phyloP scores from a whole-genome alignment of 2,113 vertebrate species.

The Cavia aperea region DNA sequence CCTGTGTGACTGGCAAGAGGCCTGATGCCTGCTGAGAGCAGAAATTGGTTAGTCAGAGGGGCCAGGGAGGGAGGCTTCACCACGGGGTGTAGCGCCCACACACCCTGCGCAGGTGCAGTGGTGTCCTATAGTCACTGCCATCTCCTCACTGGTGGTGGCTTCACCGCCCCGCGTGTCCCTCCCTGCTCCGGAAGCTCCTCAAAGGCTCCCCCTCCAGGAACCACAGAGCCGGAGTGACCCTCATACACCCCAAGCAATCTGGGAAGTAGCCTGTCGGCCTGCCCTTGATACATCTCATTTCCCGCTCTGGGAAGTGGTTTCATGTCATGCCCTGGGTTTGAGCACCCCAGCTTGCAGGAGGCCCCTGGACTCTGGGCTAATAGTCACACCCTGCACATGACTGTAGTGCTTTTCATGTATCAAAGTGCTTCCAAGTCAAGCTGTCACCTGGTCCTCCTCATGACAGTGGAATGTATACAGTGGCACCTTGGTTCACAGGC shows the following conservation, averaged over 20 bases:
- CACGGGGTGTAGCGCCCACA: rapidly evolving
- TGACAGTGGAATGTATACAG: not conserved
- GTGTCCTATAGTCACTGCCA: not conserved
- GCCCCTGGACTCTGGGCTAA: not conserved
- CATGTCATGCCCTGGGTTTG: not conserved
- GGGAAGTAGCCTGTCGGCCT: not conserved
- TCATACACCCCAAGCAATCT: not conserved
- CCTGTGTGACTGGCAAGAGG: conserved; percentile 50
- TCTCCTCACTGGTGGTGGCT: not conserved
- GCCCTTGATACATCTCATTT: not conserved
- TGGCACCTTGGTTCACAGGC: not conserved
- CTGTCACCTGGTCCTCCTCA: not conserved
- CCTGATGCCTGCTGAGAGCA: conserved; percentile 34
- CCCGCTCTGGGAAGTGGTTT: not conserved
- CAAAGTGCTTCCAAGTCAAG: not conserved
- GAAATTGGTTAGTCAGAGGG: not conserved
- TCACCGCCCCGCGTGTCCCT: not conserved
- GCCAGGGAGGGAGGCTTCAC: not conserved
- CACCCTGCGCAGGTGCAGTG: not conserved
- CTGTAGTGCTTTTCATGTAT: not conserved
- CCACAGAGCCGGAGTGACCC: not conserved
- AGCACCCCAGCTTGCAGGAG: not conserved
- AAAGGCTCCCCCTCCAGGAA: not conserved
- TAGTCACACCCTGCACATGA: not conserved
- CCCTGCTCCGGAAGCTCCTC: not conserved